Base-by-base conservation (phyloP, 2,888 invertebrate genomes). In the Timema podura region DNA sequence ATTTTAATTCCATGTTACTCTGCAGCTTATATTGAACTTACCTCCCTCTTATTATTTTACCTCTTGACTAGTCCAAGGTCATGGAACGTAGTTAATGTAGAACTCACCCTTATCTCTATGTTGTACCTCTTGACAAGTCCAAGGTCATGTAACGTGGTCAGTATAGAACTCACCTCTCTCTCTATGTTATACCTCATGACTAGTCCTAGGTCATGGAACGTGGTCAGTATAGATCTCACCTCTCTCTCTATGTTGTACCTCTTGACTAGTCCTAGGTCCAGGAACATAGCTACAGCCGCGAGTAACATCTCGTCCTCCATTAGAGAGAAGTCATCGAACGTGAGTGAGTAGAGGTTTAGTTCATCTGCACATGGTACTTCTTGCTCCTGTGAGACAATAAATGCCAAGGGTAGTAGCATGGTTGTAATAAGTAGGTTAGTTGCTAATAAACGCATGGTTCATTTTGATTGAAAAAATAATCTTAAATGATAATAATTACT, bases 241-340 rank as follows among this genome's bases (percentile, higher is more conserved):
- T 82, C 81, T 74, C 79, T 79, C 67, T 84, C 83, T 70, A 85
- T 83, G 73, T 81, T 80, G 76, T 83, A 84, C 64, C 79, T 80
- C 71, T 80, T 78, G 64, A 83, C 78, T 15, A 85, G 78, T 11
- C 83, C 83, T 15, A 83, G 78, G 73, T 85, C 84, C 13, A 80
- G 77, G 75, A 85, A 85, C 78, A 85, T 83, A 64, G 82, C 76
- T n/a, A 83, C 79, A 5, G 82, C 79, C 2, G 84, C 84, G 59
- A 83, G 71, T 48, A 84, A 76, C 83, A 84, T 85, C 76, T 83
- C 80, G 73, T 84, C 83, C 15, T 79, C 79, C 64, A 78, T 77
- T 65, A 85, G 76, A 6, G 82, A 81, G 76, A 84, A 85, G 75
- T 85, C 85, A 74, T 85, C 83, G 76, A 85, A 85, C 9, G 79